A percentile compares a stretch with the other conserved stretches of the same genome.
These are phyloP conservation scores for Gerris buenoi DNA, from an alignment of 1,140 invertebrate genomes.

Conservation along the genomic window DNA sequence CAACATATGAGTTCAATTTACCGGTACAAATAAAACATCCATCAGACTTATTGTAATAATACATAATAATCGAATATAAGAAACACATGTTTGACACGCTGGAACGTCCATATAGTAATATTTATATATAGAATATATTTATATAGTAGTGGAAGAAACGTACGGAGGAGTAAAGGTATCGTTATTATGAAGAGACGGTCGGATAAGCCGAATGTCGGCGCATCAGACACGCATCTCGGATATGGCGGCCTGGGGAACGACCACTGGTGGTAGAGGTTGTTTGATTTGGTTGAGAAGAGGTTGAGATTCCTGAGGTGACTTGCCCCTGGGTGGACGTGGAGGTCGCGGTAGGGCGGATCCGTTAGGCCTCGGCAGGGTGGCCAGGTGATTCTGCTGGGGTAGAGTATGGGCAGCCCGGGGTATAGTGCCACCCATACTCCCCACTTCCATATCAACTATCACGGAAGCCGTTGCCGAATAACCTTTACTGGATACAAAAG, in stretches of 20 bases:
- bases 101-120: neutral
- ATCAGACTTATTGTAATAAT: neutral
- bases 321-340: constrained; percentile 37
- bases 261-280: constrained; percentile 27
- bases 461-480: constrained; percentile 27
- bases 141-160: neutral
- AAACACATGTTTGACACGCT: neutral
- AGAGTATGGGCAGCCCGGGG: constrained; percentile 8
- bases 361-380: constrained; percentile 33
- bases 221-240: constrained; percentile 70
- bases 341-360: constrained; percentile 35
- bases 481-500: constrained; percentile 15
- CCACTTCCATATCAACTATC: constrained; percentile 63
- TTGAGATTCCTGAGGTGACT: constrained; percentile 40
- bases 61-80: neutral
- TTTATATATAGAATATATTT: neutral
- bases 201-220: neutral
- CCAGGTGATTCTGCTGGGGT: constrained; percentile 14
- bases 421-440: constrained; percentile 36
- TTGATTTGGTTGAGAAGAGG: constrained; percentile 29
- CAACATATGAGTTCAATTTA: too few relatives aligned
- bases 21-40: neutral
- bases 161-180: neutral
- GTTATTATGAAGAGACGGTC: neutral
- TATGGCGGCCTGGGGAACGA: constrained; percentile 57